Evolutionary conservation across 2,888 invertebrate genomes (phyloP).

Genomic region (Ferrisia virgata): DNA sequence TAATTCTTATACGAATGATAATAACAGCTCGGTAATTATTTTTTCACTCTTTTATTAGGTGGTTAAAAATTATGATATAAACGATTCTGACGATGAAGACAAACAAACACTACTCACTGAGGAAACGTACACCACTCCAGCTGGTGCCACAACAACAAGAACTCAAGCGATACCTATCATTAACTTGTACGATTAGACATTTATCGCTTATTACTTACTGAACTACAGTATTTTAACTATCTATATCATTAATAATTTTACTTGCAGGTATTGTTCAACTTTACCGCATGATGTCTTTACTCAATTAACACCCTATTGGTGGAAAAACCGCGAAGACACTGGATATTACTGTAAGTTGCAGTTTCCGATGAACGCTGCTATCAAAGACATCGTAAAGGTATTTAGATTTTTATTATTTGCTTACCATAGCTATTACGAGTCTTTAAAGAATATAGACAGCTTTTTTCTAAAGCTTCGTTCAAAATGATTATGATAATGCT

Average conservation of each 20-base stretch:
- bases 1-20: neutral
- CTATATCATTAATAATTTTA: neutral
- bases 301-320: constrained; percentile 61
- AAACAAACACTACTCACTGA: neutral
- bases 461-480: no score
- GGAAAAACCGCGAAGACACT: constrained; percentile 50
- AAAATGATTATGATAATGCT: neutral
- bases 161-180: neutral
- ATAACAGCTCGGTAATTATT: neutral
- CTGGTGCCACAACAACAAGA: neutral
- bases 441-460: no score
- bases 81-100: neutral
- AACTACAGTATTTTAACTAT: neutral
- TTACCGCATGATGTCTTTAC: constrained; percentile 80
- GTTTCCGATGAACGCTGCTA: constrained; percentile 74
- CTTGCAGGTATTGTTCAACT: constrained; percentile 68
- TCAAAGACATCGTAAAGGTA: constrained; percentile 69
- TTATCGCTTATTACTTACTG: neutral
- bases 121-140: neutral
- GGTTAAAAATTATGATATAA: neutral
- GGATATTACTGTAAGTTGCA: constrained; percentile 59
- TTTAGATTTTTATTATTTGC: constrained; percentile 40
- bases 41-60: neutral
- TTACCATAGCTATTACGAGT: no score
- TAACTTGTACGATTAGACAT: neutral